A percentile compares a stretch with the other conserved stretches of the same genome.
Conservation (phyloP, 2,797 vertebrate genomes). For the Picus viridis region DNA sequence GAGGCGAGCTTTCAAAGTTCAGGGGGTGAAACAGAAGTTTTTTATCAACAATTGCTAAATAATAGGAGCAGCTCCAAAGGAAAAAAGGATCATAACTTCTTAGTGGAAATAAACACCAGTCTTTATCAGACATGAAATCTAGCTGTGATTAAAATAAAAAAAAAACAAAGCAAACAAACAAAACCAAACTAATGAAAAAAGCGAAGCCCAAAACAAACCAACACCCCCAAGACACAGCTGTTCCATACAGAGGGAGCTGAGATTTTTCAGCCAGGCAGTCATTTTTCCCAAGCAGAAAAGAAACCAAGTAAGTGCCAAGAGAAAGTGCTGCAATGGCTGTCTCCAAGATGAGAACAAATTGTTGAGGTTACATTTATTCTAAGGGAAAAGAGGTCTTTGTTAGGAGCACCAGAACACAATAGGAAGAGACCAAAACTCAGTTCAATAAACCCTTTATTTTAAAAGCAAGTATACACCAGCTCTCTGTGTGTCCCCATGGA, state of each 20-base stretch:
- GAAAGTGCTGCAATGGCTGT: background rate
- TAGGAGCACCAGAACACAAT: background rate
- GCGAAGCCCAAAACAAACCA: background rate
- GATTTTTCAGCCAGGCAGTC: background rate
- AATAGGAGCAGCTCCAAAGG: conserved; percentile 5
- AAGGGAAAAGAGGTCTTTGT: conserved; percentile 21
- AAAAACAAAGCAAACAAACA: background rate
- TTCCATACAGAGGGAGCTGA: background rate
- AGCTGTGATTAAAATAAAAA: background rate
- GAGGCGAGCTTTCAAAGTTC: rapidly evolving
- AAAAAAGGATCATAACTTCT: background rate
- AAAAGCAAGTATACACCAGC: conserved; percentile 19
- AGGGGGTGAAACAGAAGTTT: background rate
- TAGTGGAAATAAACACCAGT: conserved; percentile 8
- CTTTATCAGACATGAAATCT: conserved; percentile 3
- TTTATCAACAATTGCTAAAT: conserved; percentile 17
- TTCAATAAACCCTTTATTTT: conserved; percentile 36
- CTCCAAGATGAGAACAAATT: background rate
- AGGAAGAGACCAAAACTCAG: background rate
- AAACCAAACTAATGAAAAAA: background rate
- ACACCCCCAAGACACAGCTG: background rate
- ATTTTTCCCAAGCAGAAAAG: background rate
- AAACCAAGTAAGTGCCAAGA: background rate
- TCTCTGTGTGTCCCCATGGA: background rate
- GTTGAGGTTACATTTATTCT: background rate